phyloP scores from a whole-genome alignment of 2,888 invertebrate species.

The Drosophila barbarae region DNA sequence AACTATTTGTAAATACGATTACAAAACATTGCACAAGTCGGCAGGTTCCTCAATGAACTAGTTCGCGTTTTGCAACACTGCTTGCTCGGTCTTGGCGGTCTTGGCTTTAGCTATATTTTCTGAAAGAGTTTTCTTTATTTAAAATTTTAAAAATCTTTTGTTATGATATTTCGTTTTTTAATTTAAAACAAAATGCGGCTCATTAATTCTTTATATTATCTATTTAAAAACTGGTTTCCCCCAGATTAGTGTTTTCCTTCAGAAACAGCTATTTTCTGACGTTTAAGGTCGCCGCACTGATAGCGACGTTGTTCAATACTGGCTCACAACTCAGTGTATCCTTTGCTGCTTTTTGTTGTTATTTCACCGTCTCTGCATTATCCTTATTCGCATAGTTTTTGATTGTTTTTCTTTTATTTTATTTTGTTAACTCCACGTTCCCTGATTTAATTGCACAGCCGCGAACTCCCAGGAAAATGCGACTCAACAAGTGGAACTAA shows the following conservation, averaged over 20 bases:
- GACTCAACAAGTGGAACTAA: conserved; percentile 26
- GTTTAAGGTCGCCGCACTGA: background rate
- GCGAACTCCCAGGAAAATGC: conserved; percentile 4
- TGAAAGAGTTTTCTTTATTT: background rate
- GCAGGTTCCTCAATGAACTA: background rate
- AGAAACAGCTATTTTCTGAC: conserved; percentile 3
- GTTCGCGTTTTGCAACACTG: conserved; percentile 15
- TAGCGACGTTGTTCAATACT: conserved; percentile 7
- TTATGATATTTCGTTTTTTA: background rate
- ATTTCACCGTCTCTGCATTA: conserved; percentile 30
- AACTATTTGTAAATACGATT: conserved; percentile 48
- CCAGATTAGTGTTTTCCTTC: background rate
- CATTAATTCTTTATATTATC: too few species aligned
- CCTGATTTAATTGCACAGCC: conserved; percentile 19
- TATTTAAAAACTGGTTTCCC: too few species aligned
- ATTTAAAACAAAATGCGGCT: background rate
- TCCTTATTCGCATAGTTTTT: conserved; percentile 40
- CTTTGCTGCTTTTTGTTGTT: conserved; percentile 41
- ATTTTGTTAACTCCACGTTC: conserved; percentile 22
- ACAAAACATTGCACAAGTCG: conserved; percentile 52
- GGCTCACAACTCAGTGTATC: conserved; percentile 19
- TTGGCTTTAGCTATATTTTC: background rate
- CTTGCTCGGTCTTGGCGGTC: too few species aligned
- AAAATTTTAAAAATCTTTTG: background rate
- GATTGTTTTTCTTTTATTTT: conserved; percentile 33